phyloP scores from a whole-genome alignment of 2,888 invertebrate genomes.

The Thysanoteuthis rhombus region DNA sequence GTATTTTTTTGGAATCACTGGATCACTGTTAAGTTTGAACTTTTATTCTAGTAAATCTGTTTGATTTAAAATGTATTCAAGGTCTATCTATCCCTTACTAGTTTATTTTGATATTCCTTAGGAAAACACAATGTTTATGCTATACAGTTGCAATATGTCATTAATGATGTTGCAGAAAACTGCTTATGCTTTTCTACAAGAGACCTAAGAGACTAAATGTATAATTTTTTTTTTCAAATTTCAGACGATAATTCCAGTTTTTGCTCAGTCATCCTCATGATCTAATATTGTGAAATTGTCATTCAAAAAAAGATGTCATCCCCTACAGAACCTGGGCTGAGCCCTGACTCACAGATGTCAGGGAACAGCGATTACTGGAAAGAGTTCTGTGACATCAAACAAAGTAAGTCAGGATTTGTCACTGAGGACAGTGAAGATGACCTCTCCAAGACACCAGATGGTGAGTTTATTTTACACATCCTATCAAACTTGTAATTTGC shows the following conservation, averaged over 20 bases:
- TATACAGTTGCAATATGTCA: no score
- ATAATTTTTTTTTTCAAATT: neutral
- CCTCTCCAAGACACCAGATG: constrained; percentile 30
- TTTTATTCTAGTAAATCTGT: no score
- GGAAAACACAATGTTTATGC: no score
- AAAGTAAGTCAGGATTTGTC: neutral
- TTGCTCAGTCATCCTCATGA: neutral
- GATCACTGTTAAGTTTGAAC: no score
- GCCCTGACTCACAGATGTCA: neutral
- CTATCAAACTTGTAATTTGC: neutral
- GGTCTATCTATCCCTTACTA: no score
- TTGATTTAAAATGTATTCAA: no score
- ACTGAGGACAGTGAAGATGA: constrained; percentile 32
- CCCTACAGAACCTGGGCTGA: neutral
- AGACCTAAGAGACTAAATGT: neutral
- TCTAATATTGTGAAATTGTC: neutral
- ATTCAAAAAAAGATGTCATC: neutral
- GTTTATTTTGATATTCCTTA: no score
- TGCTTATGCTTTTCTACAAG: neutral
- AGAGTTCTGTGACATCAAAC: neutral
- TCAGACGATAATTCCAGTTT: neutral
- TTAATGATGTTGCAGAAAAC: no score
- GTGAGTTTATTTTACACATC: neutral
- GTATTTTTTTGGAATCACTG: no score
- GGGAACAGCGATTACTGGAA: constrained; percentile 15